Percentiles rank a stretch among this genome's conserved stretches.
These are phyloP conservation scores for human DNA, from an alignment of 2,113 vertebrate species.

Conservation along the genomic window DNA sequence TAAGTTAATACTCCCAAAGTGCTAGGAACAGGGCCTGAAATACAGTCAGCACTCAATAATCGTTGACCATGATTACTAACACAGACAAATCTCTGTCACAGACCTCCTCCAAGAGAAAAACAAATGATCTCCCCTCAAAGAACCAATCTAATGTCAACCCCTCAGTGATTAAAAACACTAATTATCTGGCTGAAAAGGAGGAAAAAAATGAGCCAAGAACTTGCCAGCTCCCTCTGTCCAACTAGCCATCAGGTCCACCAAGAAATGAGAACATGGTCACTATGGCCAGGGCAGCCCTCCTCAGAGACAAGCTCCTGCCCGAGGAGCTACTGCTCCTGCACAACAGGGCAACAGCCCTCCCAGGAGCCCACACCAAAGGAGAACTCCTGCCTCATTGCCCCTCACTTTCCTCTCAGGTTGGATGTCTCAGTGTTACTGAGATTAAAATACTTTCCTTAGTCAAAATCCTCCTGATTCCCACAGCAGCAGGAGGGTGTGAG, in stretches of 20 bases:
- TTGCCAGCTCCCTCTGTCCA: neutral
- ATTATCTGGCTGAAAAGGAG: neutral
- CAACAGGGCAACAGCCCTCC: neutral
- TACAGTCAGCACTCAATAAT: neutral
- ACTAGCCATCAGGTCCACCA: neutral
- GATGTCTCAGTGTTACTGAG: neutral
- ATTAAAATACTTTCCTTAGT: neutral
- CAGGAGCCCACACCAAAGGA: neutral
- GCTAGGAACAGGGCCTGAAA: neutral
- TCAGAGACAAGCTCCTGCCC: neutral
- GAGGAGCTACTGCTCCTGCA: neutral
- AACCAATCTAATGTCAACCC: neutral
- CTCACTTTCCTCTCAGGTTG: neutral
- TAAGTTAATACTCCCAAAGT: neutral
- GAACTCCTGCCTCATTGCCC: neutral
- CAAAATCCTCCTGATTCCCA: neutral
- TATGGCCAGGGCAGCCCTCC: neutral
- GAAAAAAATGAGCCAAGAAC: slow-evolving; percentile 16
- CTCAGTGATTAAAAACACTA: neutral
- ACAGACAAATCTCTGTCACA: neutral
- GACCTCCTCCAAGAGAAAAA: neutral
- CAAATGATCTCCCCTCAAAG: neutral
- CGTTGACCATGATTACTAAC: neutral
- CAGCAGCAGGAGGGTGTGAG: neutral
- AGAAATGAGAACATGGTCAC: neutral